Evolutionary conservation across 2,113 vertebrate species (phyloP).

Genomic region (Tychaedon coryphoeus): DNA sequence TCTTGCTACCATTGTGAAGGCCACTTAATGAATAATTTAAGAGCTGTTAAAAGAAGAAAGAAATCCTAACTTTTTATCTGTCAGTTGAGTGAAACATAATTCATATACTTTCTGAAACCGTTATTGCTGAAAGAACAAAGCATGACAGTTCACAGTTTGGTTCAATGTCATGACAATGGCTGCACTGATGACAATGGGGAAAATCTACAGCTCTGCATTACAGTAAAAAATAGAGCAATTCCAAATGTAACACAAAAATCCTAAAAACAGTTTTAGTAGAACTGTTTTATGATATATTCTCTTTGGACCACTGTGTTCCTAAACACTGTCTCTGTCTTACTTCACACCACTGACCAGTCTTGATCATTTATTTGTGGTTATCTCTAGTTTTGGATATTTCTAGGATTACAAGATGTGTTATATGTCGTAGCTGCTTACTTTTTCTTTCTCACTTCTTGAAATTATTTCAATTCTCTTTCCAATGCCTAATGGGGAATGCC

Average conservation of each 20-base stretch:
- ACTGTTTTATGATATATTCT: background rate
- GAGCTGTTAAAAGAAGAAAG: background rate
- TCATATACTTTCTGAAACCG: background rate
- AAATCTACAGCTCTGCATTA: background rate
- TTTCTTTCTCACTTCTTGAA: background rate
- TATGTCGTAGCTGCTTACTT: background rate
- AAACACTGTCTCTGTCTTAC: background rate
- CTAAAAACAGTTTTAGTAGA: background rate
- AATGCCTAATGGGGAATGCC: background rate
- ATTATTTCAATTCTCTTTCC: background rate
- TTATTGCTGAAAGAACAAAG: background rate
- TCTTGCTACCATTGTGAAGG: background rate
- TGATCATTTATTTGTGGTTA: background rate
- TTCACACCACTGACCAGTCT: background rate
- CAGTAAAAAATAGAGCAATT: background rate
- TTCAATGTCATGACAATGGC: background rate
- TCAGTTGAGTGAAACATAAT: background rate
- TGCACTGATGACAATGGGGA: background rate
- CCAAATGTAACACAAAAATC: background rate
- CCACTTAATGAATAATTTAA: background rate
- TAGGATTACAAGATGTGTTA: background rate
- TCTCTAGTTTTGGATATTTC: background rate
- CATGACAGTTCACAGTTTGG: background rate
- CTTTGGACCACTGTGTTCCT: background rate
- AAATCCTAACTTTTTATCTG: background rate